Evolutionary conservation across 2,888 invertebrate species (phyloP).

Genomic region (Micoletzkya japonica): DNA sequence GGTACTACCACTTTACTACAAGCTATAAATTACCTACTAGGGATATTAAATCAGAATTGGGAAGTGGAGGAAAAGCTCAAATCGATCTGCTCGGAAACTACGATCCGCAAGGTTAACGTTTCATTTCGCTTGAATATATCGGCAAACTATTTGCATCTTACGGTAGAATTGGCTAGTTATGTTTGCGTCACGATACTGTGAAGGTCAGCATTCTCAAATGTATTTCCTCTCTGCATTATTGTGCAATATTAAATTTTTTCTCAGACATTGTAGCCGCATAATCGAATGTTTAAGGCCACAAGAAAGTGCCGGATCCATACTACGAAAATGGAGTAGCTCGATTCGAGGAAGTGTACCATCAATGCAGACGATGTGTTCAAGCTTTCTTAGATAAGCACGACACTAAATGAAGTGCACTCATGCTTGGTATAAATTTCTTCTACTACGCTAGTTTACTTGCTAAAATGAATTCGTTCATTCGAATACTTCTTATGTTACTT

Average conservation of each 20-base stretch:
- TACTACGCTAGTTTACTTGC: too few relatives aligned
- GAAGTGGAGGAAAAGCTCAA: conserved; percentile 73
- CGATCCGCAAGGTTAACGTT: conserved; percentile 71
- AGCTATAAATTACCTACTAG: background rate
- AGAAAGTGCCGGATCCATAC: conserved; percentile 85
- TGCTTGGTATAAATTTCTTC: too few relatives aligned
- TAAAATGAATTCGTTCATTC: too few relatives aligned
- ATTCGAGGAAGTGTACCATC: conserved; percentile 76
- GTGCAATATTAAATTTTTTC: background rate
- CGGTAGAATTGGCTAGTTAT: too few relatives aligned
- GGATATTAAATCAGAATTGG: conserved; percentile 46
- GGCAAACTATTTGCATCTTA: background rate
- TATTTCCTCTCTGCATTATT: too few relatives aligned
- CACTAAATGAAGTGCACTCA: too few relatives aligned
- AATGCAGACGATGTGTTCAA: conserved; percentile 74
- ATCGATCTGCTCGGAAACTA: conserved; percentile 82
- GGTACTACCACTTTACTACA: conserved; percentile 44
- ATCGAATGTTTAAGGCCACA: conserved; percentile 1
- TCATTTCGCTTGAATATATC: background rate
- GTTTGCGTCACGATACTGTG: too few relatives aligned
- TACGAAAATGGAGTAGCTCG: conserved; percentile 76
- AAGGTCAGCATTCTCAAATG: too few relatives aligned
- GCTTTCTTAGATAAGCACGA: conserved; percentile 70
- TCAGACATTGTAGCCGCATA: background rate
- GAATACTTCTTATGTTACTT: background rate